These are phyloP conservation scores for Cantharis flavilabris DNA, from an alignment of 2,888 invertebrate genomes.

Conservation along the genomic window DNA sequence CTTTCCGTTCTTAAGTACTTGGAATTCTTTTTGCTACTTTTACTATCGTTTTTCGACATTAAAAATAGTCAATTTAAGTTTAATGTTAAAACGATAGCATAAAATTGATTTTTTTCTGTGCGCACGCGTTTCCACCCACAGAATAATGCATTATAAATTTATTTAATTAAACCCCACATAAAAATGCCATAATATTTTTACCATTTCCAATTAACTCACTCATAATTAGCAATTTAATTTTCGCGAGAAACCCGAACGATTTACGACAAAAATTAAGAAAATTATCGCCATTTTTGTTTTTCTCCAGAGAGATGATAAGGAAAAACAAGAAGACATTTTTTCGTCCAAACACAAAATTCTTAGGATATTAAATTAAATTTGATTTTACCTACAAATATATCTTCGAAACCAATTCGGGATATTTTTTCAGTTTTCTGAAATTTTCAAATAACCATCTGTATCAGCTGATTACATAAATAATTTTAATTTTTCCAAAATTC, in stretches of 20 bases:
- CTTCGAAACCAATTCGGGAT: background rate
- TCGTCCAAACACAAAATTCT: background rate
- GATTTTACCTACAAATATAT: background rate
- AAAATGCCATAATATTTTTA: constrained; percentile 10
- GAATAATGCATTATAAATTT: constrained; percentile 24
- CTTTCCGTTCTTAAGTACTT: background rate
- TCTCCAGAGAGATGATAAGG: background rate
- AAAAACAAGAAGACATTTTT: background rate
- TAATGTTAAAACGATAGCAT: constrained; percentile 25
- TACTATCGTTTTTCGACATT: background rate
- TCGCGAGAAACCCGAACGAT: background rate
- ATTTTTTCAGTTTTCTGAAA: background rate
- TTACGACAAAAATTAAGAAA: background rate
- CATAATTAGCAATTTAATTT: background rate
- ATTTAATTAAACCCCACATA: constrained; percentile 25
- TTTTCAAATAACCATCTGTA: background rate
- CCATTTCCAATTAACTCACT: background rate
- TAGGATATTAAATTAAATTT: background rate
- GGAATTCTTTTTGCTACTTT: background rate
- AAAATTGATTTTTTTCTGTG: constrained; percentile 39
- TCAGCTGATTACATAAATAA: background rate
- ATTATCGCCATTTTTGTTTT: background rate
- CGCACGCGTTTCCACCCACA: constrained; percentile 36
- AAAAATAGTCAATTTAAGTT: constrained; percentile 7
- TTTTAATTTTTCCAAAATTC: background rate